A percentile compares a stretch with the other conserved stretches of the same genome.
Evolutionary conservation across 2,888 invertebrate genomes (phyloP).

Genomic region (Cyrtodaria siliqua): DNA sequence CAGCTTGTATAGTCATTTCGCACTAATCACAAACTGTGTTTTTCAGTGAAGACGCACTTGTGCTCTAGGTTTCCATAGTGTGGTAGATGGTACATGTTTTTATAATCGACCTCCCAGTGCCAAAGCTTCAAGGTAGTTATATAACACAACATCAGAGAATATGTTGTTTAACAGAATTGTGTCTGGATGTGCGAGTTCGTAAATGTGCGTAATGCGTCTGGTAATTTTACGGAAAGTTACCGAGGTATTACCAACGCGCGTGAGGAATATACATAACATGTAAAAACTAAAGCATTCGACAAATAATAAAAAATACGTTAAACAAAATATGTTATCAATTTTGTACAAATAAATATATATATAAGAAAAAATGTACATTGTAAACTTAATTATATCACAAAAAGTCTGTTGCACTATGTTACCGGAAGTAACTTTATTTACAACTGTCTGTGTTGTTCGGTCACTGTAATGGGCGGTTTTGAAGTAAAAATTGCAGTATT

Average conservation of each 20-base stretch:
- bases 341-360: background rate
- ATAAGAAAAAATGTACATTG: background rate
- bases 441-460: conserved; percentile 50
- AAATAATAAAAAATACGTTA: background rate
- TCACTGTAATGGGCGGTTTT: conserved; percentile 61
- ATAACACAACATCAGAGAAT: too few relatives aligned
- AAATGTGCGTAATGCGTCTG: background rate
- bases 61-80: too few relatives aligned
- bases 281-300: too few relatives aligned
- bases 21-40: too few relatives aligned
- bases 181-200: too few relatives aligned
- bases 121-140: too few relatives aligned
- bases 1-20: too few relatives aligned
- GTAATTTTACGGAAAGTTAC: background rate
- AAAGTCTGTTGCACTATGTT: conserved; percentile 18
- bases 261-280: too few relatives aligned
- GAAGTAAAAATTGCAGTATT: conserved; percentile 14
- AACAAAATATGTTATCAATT: background rate
- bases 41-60: too few relatives aligned
- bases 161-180: too few relatives aligned
- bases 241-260: background rate
- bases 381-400: background rate
- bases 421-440: conserved; percentile 35
- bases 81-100: too few relatives aligned
- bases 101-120: too few relatives aligned